Base-by-base conservation (phyloP, 2,797 vertebrate genomes). In the Tenualosa ilisha region DNA sequence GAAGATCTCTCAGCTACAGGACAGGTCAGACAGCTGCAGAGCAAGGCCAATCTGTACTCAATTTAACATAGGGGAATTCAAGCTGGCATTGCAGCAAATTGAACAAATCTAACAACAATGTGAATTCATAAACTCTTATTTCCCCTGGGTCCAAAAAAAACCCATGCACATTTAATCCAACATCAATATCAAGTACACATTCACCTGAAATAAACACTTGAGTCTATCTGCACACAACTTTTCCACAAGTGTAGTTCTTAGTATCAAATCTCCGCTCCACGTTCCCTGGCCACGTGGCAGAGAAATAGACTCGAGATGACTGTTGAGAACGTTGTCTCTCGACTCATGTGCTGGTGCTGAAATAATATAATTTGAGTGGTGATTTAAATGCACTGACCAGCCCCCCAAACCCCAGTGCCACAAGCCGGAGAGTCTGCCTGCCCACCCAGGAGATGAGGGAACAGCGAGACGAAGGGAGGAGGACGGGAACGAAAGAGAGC, bases 11-110 rank as follows among this genome's bases (percentile, higher is more conserved):
- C 46, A 53, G 54, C 75, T 86, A 82, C 54, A 82, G 11, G 83
- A 83, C 82, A 61, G 85, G 86, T 89, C 83, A 87, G 84, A 84
- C 72, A 82, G 54, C 49, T 81, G 84, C 65, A n/a, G 68, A 84
- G 40, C 72, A 79, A 20, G 20, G 40, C 72, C 72, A 79, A 79
- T 46, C 72, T 79, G 15, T 3, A 79, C 40, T 79, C 40, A 79
- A 79, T 79, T 79, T 79, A 79, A 79, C 40, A 79, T 7, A 40
- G 40, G 17, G 37, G 40, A 79, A 79, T 79, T 17, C 3, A 37
- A 79, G 37, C 37, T 5, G 37, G 13, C 72, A 46, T 17, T 17
- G 72, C 17, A 79, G 40, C 17, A 46, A 46, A 79, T 79, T 79
- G 17, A 17, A 79, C 37, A 20, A 20, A 79, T 79, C 72, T 20